Percentiles rank a stretch among this genome's conserved stretches.
Conservation (phyloP, 2,797 vertebrate species). For the Gallinago solitaria region DNA sequence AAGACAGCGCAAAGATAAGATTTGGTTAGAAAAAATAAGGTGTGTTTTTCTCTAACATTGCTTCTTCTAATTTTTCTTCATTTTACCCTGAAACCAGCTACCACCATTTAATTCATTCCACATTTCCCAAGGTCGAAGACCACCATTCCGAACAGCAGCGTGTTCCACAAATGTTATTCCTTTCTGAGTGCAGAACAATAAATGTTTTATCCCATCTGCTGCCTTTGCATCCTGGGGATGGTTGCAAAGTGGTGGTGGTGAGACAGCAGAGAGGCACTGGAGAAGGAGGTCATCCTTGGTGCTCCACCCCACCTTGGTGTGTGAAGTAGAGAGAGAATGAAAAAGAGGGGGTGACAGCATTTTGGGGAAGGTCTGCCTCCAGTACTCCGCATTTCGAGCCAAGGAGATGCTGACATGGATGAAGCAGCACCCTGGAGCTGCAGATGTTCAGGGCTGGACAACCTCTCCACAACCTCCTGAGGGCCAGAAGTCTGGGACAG, state of each 20-base stretch:
- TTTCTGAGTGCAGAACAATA: not conserved
- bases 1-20: not conserved
- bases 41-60: not conserved
- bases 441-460: not conserved
- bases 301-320: no score
- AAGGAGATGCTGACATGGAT: accelerated
- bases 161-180: not conserved
- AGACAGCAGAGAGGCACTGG: not conserved
- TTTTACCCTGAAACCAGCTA: not conserved
- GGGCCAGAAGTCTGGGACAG: accelerated
- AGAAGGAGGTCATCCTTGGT: accelerated
- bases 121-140: not conserved
- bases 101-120: slow-evolving; percentile 18
- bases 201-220: not conserved
- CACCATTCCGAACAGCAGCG: accelerated
- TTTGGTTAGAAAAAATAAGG: slow-evolving; percentile 20
- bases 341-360: accelerated
- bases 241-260: accelerated
- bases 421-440: not conserved
- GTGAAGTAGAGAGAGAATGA: no score
- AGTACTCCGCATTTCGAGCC: accelerated
- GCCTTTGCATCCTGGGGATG: not conserved
- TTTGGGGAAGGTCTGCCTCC: not conserved
- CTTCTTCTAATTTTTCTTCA: slow-evolving; percentile 47
- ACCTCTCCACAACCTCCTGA: not conserved